phyloP scores from a whole-genome alignment of 2,888 invertebrate genomes.

The Alcis repandata region DNA sequence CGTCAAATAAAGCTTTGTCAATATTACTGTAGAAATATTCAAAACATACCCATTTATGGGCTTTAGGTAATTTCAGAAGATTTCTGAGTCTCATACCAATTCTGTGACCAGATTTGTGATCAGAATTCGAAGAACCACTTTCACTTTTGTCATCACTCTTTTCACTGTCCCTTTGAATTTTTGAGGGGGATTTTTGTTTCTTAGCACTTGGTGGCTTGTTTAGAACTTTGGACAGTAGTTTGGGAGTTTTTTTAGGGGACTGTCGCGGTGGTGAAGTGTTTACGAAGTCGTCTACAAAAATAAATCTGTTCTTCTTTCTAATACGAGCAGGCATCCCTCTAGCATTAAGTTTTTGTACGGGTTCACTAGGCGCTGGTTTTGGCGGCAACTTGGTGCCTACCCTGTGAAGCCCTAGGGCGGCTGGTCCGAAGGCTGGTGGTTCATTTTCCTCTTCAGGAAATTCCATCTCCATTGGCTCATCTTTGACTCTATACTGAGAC shows the following conservation, averaged over 20 bases:
- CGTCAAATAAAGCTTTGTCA: conserved; percentile 97
- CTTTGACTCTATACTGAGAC: conserved; percentile 77
- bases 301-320: conserved; percentile 94
- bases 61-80: conserved; percentile 98
- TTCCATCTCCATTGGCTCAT: conserved; percentile 88
- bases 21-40: conserved; percentile 99
- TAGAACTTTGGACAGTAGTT: conserved; percentile 84
- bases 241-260: conserved; percentile 89
- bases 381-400: conserved; percentile 92
- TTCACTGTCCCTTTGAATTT: conserved; percentile 81
- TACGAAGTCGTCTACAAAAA: conserved; percentile 95
- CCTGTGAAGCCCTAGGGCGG: conserved; percentile 92
- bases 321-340: conserved; percentile 96
- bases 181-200: conserved; percentile 83
- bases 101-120: conserved; percentile 94
- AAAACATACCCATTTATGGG: conserved; percentile 99
- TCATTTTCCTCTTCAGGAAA: conserved; percentile 90
- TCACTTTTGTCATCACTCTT: conserved; percentile 78
- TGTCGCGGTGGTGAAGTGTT: conserved; percentile 91
- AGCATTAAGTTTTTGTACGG: conserved; percentile 93
- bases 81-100: conserved; percentile 96
- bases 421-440: conserved; percentile 91
- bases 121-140: conserved; percentile 87
- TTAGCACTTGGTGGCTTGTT: conserved; percentile 75
- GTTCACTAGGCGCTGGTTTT: conserved; percentile 90